Conservation (phyloP, 2,797 vertebrate species). For the Luscinia megarhynchos region DNA sequence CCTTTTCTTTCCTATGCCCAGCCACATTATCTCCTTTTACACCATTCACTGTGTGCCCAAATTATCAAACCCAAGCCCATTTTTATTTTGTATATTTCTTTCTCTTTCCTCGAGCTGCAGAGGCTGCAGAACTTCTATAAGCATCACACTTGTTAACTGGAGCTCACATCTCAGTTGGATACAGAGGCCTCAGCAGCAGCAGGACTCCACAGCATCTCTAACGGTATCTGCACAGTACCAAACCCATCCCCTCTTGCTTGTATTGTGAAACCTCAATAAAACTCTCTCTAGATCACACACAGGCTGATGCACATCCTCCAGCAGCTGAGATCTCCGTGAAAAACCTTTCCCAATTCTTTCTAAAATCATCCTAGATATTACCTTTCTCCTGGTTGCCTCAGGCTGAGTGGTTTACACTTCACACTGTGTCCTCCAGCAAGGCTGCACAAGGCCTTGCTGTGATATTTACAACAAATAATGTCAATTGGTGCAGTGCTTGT, state of each 20-base stretch:
- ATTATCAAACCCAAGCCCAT: background rate
- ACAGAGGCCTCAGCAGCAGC: background rate
- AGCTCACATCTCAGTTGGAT: background rate
- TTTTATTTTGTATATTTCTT: background rate
- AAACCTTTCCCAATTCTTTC: background rate
- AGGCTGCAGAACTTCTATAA: background rate
- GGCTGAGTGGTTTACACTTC: background rate
- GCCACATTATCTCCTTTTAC: background rate
- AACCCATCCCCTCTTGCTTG: accelerated
- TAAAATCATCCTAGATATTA: background rate
- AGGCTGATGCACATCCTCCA: background rate
- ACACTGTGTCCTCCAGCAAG: background rate
- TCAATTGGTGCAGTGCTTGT: background rate
- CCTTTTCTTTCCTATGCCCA: background rate
- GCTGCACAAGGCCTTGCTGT: background rate
- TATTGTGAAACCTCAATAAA: background rate
- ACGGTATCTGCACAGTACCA: background rate
- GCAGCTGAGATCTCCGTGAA: background rate
- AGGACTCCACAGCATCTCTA: background rate
- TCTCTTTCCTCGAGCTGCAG: background rate
- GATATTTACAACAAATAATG: background rate
- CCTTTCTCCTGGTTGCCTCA: background rate
- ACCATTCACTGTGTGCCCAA: background rate
- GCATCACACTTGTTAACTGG: background rate
- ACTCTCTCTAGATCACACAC: background rate